These are phyloP conservation scores for Thrips palmi DNA, from an alignment of 1,140 invertebrate genomes.

Conservation along the genomic window DNA sequence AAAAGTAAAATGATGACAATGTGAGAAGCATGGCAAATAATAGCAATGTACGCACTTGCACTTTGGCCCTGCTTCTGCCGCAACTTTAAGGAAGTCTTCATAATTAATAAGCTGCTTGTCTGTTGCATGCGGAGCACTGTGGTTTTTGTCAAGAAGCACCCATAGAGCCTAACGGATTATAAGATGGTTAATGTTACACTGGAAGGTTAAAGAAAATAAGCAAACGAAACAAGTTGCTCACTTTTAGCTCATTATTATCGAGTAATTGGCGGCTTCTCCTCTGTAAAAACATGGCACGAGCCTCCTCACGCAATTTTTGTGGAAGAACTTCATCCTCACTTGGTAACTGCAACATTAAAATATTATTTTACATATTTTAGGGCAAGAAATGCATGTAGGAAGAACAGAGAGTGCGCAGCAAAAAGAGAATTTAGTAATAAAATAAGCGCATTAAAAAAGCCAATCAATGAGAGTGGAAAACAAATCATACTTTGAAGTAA, in stretches of 20 bases:
- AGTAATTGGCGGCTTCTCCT: slow-evolving; percentile 62
- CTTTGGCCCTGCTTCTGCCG: slow-evolving; percentile 44
- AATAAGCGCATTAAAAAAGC: neutral
- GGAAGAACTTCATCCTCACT: slow-evolving; percentile 53
- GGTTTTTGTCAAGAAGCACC: slow-evolving; percentile 61
- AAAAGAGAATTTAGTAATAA: neutral
- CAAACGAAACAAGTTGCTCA: slow-evolving; percentile 16
- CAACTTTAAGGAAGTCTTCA: slow-evolving; percentile 61
- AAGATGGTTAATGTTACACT: neutral
- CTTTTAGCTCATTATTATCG: slow-evolving; percentile 72
- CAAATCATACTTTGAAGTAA: slow-evolving; percentile 8
- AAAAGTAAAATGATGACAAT: neutral
- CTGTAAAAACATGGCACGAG: slow-evolving; percentile 67
- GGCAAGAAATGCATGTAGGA: neutral
- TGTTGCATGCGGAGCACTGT: slow-evolving; percentile 42
- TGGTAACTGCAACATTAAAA: slow-evolving; percentile 54
- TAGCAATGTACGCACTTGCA: slow-evolving; percentile 29
- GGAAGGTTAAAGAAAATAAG: neutral
- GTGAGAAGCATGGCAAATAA: neutral
- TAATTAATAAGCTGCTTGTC: slow-evolving; percentile 76
- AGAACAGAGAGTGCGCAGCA: neutral
- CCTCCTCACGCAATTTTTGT: slow-evolving; percentile 72
- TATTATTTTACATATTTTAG: neutral
- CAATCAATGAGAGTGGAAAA: neutral
- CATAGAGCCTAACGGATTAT: slow-evolving; percentile 38